Evolutionary conservation across 2,888 invertebrate species (phyloP), one percentile per base, ranked within the genome.

Genomic region (Ligdia adustata): DNA sequence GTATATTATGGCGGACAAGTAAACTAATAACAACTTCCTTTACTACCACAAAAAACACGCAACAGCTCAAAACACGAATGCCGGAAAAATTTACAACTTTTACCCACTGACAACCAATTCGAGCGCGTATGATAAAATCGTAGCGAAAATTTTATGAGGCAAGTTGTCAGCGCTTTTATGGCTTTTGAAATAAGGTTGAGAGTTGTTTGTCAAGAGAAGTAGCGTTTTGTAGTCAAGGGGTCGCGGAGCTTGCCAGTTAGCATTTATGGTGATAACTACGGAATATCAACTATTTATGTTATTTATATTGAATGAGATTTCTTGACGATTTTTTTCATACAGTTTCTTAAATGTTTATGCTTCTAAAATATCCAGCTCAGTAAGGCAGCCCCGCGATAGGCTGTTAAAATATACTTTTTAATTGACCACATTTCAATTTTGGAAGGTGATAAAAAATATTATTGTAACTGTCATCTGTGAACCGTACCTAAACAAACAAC

Each of bases 241-340:
- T 60, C 61, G 55, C 57, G 63, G 60, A 61, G 70, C 65, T 50
- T 59, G 64, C 62, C 55, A 59, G 61, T 60, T 66, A 59, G 62
- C 63, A 52, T 68, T 80, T 74, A 76, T 73, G 74, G 71, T 69
- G 72, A 76, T 76, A 78, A 79, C 76, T 81, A 78, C 68, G 75
- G 73, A 65, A 62, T 64, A 64, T 63, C 50, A 52, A 50, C 35
- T 55, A 52, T 59, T 55, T 54, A 27, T 38, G 45, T 47, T 49
- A 45, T 62, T 57, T 55, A 62, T 57, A 72, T 72, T 70, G 64
- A 63, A 66, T 63, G 55, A 15, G n/a, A n/a, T n/a, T n/a, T n/a
- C n/a, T n/a, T n/a, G n/a, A n/a, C n/a, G n/a, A n/a, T n/a, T n/a
- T n/a, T n/a, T n/a, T n/a, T n/a, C n/a, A n/a, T n/a, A n/a, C n/a